Conservation (phyloP, 2,888 invertebrate genomes). For the Harpagoxenus sublaevis region DNA sequence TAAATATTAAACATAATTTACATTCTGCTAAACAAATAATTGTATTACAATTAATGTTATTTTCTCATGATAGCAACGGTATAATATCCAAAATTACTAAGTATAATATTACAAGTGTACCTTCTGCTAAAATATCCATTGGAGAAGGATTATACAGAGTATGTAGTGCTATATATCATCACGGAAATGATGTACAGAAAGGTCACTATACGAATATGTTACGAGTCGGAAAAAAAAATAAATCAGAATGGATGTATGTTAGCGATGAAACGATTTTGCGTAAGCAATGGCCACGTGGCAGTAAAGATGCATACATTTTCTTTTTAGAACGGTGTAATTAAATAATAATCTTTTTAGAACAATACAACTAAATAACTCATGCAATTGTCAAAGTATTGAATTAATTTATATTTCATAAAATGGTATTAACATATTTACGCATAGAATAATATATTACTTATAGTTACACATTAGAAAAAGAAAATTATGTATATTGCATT, state of each 20-base stretch:
- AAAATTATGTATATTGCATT: too few species aligned
- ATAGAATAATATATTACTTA: too few species aligned
- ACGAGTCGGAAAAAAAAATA: not conserved
- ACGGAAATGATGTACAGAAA: not conserved
- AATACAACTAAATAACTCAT: too few species aligned
- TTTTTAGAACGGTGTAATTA: not conserved
- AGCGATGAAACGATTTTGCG: not conserved
- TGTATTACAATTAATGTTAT: not conserved
- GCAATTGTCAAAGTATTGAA: too few species aligned
- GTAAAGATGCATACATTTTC: not conserved
- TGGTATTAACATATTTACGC: too few species aligned
- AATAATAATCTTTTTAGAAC: not conserved
- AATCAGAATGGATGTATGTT: not conserved
- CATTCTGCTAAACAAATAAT: not conserved
- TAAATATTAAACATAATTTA: not conserved
- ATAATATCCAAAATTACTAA: not conserved
- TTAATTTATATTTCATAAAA: too few species aligned
- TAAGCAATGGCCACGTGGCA: not conserved
- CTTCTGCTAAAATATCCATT: not conserved
- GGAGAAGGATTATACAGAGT: not conserved
- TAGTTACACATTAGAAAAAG: too few species aligned
- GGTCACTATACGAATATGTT: conserved; percentile 1
- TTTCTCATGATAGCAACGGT: not conserved
- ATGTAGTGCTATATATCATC: not conserved
- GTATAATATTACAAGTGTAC: not conserved